Conservation (phyloP, 1,140 invertebrate genomes). For the Drosophila insularis region DNA sequence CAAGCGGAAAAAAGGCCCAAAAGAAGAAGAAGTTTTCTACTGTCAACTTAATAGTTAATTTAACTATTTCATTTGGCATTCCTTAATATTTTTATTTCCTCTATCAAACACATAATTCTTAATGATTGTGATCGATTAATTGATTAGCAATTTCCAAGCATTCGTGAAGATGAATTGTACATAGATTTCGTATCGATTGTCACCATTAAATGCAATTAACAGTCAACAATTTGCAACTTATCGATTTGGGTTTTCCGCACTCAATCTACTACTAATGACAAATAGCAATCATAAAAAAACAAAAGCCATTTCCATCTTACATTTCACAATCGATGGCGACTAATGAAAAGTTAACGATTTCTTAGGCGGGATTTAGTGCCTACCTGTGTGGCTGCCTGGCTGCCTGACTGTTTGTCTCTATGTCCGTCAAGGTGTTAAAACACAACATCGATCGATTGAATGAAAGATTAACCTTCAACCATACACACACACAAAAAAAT, state of each 20-base stretch:
- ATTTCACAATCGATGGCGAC: slow-evolving; percentile 33
- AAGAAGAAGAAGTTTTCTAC: background rate
- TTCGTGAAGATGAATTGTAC: background rate
- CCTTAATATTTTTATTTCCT: background rate
- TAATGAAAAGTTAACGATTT: slow-evolving; percentile 57
- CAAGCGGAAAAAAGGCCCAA: background rate
- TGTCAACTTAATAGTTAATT: background rate
- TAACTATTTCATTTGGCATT: background rate
- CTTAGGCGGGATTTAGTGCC: slow-evolving; percentile 31
- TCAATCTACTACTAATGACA: slow-evolving; percentile 8
- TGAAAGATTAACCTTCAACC: slow-evolving; percentile 71
- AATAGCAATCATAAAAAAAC: background rate
- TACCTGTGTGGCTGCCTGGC: background rate
- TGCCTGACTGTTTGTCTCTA: background rate
- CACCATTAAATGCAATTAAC: slow-evolving; percentile 4
- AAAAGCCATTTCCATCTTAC: background rate
- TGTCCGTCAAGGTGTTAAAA: slow-evolving; percentile 5
- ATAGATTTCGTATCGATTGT: background rate
- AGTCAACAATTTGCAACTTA: background rate
- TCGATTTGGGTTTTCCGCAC: slow-evolving; percentile 9
- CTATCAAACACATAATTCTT: background rate
- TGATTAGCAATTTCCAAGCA: background rate
- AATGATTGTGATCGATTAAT: background rate
- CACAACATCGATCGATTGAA: slow-evolving; percentile 32
- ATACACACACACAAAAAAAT: background rate